These are phyloP conservation scores for Globicephala melas DNA, from an alignment of 2,113 vertebrate genomes.

Conservation along the genomic window DNA sequence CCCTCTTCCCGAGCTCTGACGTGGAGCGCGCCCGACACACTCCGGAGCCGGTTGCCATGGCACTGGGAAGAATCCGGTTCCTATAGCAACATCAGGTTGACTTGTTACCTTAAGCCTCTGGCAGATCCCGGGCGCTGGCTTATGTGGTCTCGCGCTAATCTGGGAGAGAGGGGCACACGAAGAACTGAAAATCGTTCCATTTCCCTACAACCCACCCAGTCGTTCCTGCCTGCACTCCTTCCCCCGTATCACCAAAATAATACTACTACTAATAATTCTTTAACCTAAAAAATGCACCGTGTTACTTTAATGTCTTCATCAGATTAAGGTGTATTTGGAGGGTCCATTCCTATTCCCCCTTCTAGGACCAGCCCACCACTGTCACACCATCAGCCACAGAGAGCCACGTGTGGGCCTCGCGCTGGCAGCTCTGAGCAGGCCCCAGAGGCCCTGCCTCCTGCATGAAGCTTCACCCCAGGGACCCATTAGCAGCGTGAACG, in stretches of 20 bases:
- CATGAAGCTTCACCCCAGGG: background rate
- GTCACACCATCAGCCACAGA: background rate
- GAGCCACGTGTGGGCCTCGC: background rate
- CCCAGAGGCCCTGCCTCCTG: background rate
- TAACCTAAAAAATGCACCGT: background rate
- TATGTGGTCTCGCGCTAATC: conserved; percentile 67
- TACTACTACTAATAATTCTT: background rate
- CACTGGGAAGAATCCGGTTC: conserved; percentile 84
- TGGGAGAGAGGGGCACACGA: background rate
- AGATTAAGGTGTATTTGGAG: background rate
- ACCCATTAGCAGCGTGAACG: background rate
- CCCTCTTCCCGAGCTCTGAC: conserved; percentile 41
- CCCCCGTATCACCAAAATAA: background rate
- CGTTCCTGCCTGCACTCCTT: background rate
- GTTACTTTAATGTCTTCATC: background rate
- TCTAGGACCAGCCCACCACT: background rate
- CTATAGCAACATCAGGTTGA: conserved; percentile 88
- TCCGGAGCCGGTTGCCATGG: conserved; percentile 89
- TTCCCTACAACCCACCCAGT: background rate
- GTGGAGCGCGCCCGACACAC: conserved; percentile 79
- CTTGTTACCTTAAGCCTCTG: conserved; percentile 75
- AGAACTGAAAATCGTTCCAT: background rate
- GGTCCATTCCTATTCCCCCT: background rate
- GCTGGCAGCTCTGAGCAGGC: background rate
- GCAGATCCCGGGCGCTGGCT: conserved; percentile 62